Evolutionary conservation across 2,888 invertebrate genomes (phyloP).

Genomic region (Cephonodes hylas): DNA sequence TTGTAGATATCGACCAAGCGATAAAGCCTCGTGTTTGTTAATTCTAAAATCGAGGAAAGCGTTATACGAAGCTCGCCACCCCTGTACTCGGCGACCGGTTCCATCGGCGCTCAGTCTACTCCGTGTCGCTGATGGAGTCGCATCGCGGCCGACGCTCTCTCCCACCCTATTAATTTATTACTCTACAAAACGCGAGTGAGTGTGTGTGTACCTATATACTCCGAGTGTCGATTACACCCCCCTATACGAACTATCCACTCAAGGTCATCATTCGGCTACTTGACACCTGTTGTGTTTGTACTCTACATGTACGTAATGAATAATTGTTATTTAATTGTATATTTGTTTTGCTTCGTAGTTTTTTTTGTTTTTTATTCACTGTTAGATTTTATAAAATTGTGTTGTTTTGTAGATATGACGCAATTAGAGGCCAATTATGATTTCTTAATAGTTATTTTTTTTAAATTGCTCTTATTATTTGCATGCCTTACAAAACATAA

Average conservation of each 20-base stretch:
- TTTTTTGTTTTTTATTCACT: neutral
- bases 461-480: neutral
- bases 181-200: constrained; percentile 62
- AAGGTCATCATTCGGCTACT: constrained; percentile 63
- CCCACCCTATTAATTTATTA: constrained; percentile 41
- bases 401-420: neutral
- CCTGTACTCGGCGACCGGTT: constrained; percentile 50
- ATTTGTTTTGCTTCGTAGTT: neutral
- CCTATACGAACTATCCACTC: constrained; percentile 47
- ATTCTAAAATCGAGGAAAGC: constrained; percentile 34
- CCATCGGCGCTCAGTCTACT: constrained; percentile 59
- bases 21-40: neutral
- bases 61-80: constrained; percentile 52
- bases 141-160: constrained; percentile 35
- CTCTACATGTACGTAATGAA: constrained; percentile 59
- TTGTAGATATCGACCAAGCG: neutral
- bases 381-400: neutral
- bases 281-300: constrained; percentile 72
- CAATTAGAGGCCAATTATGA: neutral
- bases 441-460: neutral
- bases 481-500: neutral
- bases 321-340: constrained; percentile 11
- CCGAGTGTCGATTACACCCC: constrained; percentile 49
- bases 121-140: constrained; percentile 49
- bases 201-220: constrained; percentile 58